Evolutionary conservation across 2,113 vertebrate genomes (phyloP).

Genomic region (Motacilla tschutschensis): DNA sequence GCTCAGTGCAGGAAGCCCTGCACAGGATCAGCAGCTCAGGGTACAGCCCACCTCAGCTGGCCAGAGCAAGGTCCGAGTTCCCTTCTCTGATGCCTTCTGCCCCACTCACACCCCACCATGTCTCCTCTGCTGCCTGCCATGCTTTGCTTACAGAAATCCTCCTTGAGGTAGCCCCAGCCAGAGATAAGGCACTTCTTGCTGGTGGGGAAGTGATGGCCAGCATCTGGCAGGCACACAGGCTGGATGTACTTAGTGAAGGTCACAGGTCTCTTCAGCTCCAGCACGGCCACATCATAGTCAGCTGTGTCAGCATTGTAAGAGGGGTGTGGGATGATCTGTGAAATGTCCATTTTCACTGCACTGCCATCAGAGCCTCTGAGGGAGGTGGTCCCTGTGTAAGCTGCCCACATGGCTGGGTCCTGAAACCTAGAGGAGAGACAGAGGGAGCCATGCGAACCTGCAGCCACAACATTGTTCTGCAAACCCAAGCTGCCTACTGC

Average conservation of each 20-base stretch:
- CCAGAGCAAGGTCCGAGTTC: accelerated
- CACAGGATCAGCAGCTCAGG: neutral
- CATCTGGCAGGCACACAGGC: constrained; percentile 85
- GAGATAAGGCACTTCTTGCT: constrained; percentile 88
- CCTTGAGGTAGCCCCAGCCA: constrained; percentile 88
- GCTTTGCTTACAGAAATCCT: constrained; percentile 80
- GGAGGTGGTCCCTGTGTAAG: constrained; percentile 77
- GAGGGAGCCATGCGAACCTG: accelerated
- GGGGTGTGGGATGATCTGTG: constrained; percentile 79
- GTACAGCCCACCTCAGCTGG: neutral
- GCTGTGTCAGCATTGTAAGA: constrained; percentile 78
- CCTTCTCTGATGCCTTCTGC: neutral
- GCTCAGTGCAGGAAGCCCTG: neutral
- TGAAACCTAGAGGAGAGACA: constrained; percentile 56
- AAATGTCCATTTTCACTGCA: constrained; percentile 71
- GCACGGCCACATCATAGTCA: constrained; percentile 85
- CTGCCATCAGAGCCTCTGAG: constrained; percentile 68
- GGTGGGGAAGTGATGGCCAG: constrained; percentile 78
- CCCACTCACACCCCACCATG: accelerated
- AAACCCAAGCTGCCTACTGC: neutral
- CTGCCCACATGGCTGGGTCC: constrained; percentile 80
- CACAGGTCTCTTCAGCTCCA: constrained; percentile 82
- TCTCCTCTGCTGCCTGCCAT: too few species aligned
- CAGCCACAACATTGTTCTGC: neutral
- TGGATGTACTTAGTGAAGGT: constrained; percentile 80